Evolutionary conservation across 2,888 invertebrate species (phyloP).

Genomic region (Drosophila multiciliata): DNA sequence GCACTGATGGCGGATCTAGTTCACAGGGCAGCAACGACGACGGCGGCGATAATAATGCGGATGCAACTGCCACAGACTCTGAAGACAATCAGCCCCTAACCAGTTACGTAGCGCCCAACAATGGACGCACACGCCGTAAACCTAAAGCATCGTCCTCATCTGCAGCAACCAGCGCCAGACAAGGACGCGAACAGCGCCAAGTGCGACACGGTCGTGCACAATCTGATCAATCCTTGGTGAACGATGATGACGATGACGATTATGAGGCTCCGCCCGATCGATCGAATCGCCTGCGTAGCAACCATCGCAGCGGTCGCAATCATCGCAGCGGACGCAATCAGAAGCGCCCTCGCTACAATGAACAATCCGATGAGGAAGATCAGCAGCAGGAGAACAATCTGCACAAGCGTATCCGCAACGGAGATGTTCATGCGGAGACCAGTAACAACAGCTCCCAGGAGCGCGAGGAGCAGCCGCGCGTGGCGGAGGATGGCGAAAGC

Average conservation of each 20-base stretch:
- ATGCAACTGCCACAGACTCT: conserved; percentile 82
- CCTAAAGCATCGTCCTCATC: conserved; percentile 57
- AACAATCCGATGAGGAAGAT: conserved; percentile 87
- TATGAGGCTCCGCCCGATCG: conserved; percentile 65
- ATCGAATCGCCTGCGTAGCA: conserved; percentile 40
- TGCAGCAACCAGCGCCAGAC: conserved; percentile 42
- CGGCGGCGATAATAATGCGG: conserved; percentile 47
- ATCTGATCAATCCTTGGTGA: conserved; percentile 66
- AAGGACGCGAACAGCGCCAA: conserved; percentile 53
- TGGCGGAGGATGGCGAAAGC: conserved; percentile 47
- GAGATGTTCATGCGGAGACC: conserved; percentile 47
- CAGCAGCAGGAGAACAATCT: conserved; percentile 40
- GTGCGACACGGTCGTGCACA: conserved; percentile 52
- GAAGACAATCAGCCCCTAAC: conserved; percentile 86
- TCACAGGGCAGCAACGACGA: conserved; percentile 53
- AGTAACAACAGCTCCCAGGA: conserved; percentile 47
- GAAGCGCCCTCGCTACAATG: conserved; percentile 87
- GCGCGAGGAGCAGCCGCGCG: conserved; percentile 23
- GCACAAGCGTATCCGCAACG: conserved; percentile 65
- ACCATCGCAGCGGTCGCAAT: conserved; percentile 82
- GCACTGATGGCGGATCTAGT: conserved; percentile 82
- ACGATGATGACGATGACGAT: conserved; percentile 80
- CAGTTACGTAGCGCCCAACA: conserved; percentile 81
- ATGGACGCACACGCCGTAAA: conserved; percentile 52
- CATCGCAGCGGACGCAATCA: conserved; percentile 83